phyloP scores from a whole-genome alignment of 2,797 vertebrate species.

The Pantherophis vulpinus region DNA sequence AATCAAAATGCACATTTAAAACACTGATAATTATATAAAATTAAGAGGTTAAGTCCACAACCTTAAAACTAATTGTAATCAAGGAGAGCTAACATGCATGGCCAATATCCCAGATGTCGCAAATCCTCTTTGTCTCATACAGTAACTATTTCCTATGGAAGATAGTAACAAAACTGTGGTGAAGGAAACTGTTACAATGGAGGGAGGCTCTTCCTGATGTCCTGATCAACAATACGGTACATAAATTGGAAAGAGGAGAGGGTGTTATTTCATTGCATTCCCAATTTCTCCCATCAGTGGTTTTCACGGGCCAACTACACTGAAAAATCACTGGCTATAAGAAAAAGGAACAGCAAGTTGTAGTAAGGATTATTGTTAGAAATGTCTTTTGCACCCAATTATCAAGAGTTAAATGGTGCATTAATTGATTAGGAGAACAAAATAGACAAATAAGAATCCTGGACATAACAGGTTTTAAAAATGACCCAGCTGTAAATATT shows the following conservation, averaged over 20 bases:
- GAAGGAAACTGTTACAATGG: not conserved
- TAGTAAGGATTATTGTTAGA: not conserved
- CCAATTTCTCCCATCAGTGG: not conserved
- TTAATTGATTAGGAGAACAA: not conserved
- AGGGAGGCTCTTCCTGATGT: not conserved
- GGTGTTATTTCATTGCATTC: not conserved
- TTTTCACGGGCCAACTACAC: not conserved
- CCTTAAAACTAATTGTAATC: not conserved
- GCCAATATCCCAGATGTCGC: not conserved
- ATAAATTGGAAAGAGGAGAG: not conserved
- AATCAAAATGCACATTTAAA: constrained; percentile 31
- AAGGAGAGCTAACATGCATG: not conserved
- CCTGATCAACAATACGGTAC: not conserved
- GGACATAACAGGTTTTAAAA: not conserved
- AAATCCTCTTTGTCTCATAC: not conserved
- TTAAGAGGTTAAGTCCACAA: not conserved
- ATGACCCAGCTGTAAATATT: not conserved
- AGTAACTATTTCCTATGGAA: not conserved
- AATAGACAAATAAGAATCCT: not conserved
- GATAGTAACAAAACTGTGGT: no score
- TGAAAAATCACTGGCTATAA: not conserved
- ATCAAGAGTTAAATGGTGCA: not conserved
- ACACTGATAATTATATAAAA: not conserved
- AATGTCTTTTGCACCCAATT: not conserved
- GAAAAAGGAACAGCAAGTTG: not conserved